Percentiles rank a stretch among this genome's conserved stretches.
Evolutionary conservation across 1,140 invertebrate genomes (phyloP).

Genomic region (Microvelia longipes): DNA sequence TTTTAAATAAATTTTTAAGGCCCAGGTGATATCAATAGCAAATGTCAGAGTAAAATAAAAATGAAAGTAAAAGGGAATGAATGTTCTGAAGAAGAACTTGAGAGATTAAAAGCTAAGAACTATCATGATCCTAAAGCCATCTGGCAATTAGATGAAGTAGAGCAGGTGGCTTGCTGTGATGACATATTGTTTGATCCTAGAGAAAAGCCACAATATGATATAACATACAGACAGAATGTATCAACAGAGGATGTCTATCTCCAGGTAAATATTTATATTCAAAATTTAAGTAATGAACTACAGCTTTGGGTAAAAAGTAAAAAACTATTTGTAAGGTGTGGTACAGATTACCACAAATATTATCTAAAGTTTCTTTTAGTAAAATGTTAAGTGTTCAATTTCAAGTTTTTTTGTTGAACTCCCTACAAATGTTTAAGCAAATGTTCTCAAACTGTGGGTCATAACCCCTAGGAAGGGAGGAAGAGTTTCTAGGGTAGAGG

Average conservation of each 20-base stretch:
- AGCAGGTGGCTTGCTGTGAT: constrained; percentile 25
- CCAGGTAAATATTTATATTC: constrained; percentile 66
- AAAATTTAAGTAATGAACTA: too few relatives aligned
- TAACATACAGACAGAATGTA: constrained; percentile 70
- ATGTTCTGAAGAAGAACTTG: constrained; percentile 10
- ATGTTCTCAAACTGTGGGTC: too few relatives aligned
- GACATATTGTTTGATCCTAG: constrained; percentile 44
- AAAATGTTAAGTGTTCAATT: too few relatives aligned
- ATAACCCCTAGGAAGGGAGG: too few relatives aligned
- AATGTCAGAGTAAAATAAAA: constrained; percentile 16
- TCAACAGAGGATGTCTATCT: constrained; percentile 71
- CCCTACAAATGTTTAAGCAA: too few relatives aligned
- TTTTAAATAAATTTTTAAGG: constrained; percentile 23
- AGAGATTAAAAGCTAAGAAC: constrained; percentile 14
- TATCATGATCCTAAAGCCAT: constrained; percentile 32
- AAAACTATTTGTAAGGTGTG: too few relatives aligned
- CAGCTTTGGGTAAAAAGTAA: too few relatives aligned
- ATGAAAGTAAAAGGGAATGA: constrained; percentile 14
- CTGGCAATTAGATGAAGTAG: constrained; percentile 39
- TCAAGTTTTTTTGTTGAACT: too few relatives aligned
- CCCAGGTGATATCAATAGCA: constrained; percentile 30
- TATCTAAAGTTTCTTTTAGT: too few relatives aligned
- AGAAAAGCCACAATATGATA: constrained; percentile 57
- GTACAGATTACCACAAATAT: too few relatives aligned
- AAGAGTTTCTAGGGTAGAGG: too few relatives aligned